A percentile compares a stretch with the other conserved stretches of the same genome.
Conservation (phyloP, 2,888 invertebrate genomes). For the Thecocarcelia acutangulata region DNA sequence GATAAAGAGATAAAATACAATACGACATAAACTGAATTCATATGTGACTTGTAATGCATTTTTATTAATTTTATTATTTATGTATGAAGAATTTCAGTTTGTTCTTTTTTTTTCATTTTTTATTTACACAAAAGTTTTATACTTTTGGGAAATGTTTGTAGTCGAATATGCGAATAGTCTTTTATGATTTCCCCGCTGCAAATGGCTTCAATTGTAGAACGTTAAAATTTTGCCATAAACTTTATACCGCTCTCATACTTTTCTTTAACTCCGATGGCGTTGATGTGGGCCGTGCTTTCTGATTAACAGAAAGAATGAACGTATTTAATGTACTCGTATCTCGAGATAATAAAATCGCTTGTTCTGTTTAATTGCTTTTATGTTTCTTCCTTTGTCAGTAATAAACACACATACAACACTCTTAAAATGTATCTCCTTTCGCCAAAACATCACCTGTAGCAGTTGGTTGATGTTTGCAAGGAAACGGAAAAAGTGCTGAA, state of each 20-base stretch:
- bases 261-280: background rate
- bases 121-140: conserved; percentile 33
- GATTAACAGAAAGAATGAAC: conserved; percentile 17
- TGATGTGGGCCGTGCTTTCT: conserved; percentile 1
- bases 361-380: conserved; percentile 61
- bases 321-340: conserved; percentile 13
- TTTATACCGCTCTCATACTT: background rate
- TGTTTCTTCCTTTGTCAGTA: conserved; percentile 36
- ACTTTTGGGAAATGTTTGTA: conserved; percentile 31
- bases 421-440: background rate
- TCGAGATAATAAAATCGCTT: conserved; percentile 61
- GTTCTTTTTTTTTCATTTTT: conserved; percentile 9
- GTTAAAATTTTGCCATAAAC: conserved; percentile 31
- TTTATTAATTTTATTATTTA: conserved; percentile 53
- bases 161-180: background rate
- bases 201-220: conserved; percentile 10
- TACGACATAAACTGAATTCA: conserved; percentile 46
- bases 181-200: conserved; percentile 33
- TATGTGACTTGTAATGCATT: conserved; percentile 41
- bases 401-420: background rate
- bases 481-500: background rate
- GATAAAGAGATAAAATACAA: too few relatives aligned
- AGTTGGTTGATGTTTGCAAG: background rate
- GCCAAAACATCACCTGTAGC: conserved; percentile 9
- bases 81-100: conserved; percentile 1